Percentiles rank a stretch among this genome's conserved stretches.
Conservation (phyloP, 2,888 invertebrate species). For the Sicus ferrugineus region DNA sequence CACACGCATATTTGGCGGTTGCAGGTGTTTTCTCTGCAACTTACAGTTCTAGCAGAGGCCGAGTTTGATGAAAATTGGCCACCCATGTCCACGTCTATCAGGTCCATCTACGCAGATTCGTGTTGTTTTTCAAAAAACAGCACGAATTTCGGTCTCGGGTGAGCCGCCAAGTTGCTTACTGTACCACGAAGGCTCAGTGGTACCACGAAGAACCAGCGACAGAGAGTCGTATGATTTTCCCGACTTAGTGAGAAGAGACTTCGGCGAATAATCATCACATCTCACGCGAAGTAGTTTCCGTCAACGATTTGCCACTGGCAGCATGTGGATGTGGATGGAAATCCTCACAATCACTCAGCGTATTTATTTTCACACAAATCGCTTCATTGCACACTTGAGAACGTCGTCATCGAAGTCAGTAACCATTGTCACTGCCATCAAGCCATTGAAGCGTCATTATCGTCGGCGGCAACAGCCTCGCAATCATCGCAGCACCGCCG, state of each 20-base stretch:
- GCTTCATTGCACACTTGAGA: conserved; percentile 25
- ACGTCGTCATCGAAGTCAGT: conserved; percentile 28
- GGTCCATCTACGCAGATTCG: too few relatives aligned
- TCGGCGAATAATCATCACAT: background rate
- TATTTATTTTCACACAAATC: conserved; percentile 26
- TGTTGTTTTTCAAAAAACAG: too few relatives aligned
- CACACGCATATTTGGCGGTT: too few relatives aligned
- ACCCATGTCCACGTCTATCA: too few relatives aligned
- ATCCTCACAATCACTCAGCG: conserved; percentile 28
- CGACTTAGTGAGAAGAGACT: conserved; percentile 1
- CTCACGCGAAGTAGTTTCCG: background rate
- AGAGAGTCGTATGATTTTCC: too few relatives aligned
- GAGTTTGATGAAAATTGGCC: too few relatives aligned
- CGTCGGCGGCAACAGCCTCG: conserved; percentile 24
- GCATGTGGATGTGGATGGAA: conserved; percentile 13
- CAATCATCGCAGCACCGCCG: conserved; percentile 7
- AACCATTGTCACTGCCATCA: conserved; percentile 27
- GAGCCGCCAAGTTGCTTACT: too few relatives aligned
- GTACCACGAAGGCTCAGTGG: too few relatives aligned
- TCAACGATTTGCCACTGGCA: background rate
- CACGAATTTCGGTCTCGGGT: too few relatives aligned
- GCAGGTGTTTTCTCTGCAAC: too few relatives aligned
- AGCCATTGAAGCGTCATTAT: conserved; percentile 34
- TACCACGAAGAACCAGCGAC: too few relatives aligned
- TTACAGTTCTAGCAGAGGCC: too few relatives aligned